A percentile compares a stretch with the other conserved stretches of the same genome.
These are phyloP conservation scores for Aphidoletes aphidimyza DNA, from an alignment of 2,888 invertebrate species.

Conservation along the genomic window DNA sequence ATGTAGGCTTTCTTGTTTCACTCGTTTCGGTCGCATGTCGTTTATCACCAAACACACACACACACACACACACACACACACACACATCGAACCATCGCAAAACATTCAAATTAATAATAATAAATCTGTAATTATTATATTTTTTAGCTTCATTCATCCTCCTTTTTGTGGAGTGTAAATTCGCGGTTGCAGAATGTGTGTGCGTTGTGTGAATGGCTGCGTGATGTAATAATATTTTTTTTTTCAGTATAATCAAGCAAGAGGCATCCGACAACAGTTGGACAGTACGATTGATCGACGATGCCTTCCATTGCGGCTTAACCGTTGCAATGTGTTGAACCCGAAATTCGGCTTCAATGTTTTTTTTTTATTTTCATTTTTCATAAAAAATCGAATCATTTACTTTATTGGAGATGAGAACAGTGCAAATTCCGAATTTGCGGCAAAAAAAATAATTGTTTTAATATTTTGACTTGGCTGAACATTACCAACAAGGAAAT, in stretches of 20 bases:
- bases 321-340: background rate
- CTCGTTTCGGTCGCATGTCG: conserved; percentile 35
- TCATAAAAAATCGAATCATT: background rate
- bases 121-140: conserved; percentile 49
- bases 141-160: conserved; percentile 18
- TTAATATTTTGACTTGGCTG: background rate
- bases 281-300: background rate
- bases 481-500: background rate
- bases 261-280: conserved; percentile 13
- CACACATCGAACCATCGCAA: too few species aligned
- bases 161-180: background rate
- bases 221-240: background rate
- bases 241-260: background rate
- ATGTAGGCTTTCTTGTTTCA: conserved; percentile 42
- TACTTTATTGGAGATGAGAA: background rate
- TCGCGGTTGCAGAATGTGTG: background rate
- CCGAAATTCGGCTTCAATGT: background rate
- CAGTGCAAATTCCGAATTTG: background rate
- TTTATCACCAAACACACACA: background rate
- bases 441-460: background rate
- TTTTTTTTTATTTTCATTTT: too few species aligned
- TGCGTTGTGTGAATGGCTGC: background rate
- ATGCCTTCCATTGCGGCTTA: background rate
- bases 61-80: too few species aligned
- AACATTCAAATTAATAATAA: conserved; percentile 51